Evolutionary conservation across 2,888 invertebrate genomes (phyloP).

Genomic region (Kuschelorhynchus macadamiae): DNA sequence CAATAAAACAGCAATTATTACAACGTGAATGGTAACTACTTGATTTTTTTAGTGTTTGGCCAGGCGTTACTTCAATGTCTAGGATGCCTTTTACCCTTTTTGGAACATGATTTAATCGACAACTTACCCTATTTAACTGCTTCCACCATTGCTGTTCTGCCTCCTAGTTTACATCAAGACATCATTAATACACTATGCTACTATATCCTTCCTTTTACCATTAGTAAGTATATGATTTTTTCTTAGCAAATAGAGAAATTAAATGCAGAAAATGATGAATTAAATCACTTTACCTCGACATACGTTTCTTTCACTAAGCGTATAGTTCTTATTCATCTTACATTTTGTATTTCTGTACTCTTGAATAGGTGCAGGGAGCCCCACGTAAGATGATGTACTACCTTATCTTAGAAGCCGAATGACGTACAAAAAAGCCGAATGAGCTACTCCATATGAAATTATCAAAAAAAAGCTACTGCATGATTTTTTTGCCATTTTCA

Average conservation of each 20-base stretch:
- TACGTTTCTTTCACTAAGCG: too few species aligned
- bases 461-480: too few species aligned
- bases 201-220: constrained; percentile 95
- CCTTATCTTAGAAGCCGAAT: too few species aligned
- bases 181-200: constrained; percentile 95
- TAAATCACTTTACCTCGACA: too few species aligned
- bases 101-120: constrained; percentile 96
- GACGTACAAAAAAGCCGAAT: too few species aligned
- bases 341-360: background rate
- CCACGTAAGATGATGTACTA: too few species aligned
- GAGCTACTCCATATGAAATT: too few species aligned
- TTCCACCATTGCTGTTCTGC: constrained; percentile 93
- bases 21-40: background rate
- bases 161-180: constrained; percentile 91
- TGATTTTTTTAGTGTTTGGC: constrained; percentile 88
- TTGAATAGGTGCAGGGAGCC: too few species aligned
- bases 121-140: constrained; percentile 95
- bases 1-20: background rate
- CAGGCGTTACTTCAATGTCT: constrained; percentile 94
- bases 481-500: too few species aligned
- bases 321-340: too few species aligned
- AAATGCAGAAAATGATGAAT: background rate
- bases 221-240: constrained; percentile 76
- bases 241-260: background rate
- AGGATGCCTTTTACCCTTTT: constrained; percentile 94